phyloP scores from a whole-genome alignment of 2,113 vertebrate species.

The Polypterus bichir region DNA sequence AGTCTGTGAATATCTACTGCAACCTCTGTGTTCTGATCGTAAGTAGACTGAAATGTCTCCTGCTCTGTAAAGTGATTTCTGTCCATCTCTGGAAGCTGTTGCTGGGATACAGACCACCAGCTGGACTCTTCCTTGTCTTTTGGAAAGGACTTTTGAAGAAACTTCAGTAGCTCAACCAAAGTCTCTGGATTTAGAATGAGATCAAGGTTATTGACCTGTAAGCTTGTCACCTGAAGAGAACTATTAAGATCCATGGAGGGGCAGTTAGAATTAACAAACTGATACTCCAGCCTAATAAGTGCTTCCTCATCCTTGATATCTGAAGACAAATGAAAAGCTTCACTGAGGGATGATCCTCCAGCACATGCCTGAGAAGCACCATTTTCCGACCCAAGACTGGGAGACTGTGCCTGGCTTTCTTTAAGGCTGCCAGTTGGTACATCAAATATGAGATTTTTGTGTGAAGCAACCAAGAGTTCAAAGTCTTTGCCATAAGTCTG shows the following conservation, averaged over 20 bases:
- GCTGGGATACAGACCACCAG: constrained; percentile 38
- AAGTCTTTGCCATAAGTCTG: constrained; percentile 93
- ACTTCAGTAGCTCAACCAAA: constrained; percentile 87
- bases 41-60: constrained; percentile 68
- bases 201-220: constrained; percentile 92
- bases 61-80: constrained; percentile 41
- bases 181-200: constrained; percentile 96
- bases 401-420: constrained; percentile 78
- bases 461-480: constrained; percentile 90
- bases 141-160: constrained; percentile 91
- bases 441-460: constrained; percentile 91
- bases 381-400: constrained; percentile 25
- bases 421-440: constrained; percentile 79
- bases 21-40: constrained; percentile 79
- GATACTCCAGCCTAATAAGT: constrained; percentile 87
- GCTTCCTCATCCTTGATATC: constrained; percentile 67
- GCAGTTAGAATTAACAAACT: constrained; percentile 93
- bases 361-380: constrained; percentile 25
- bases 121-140: constrained; percentile 68
- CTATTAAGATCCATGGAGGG: constrained; percentile 88
- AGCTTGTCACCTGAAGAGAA: constrained; percentile 77
- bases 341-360: constrained; percentile 28
- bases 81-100: constrained; percentile 42
- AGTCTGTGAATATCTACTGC: constrained; percentile 89
- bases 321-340: constrained; percentile 21